Evolutionary conservation across 2,797 vertebrate species (phyloP).

Genomic region (Anguilla pacifica): DNA sequence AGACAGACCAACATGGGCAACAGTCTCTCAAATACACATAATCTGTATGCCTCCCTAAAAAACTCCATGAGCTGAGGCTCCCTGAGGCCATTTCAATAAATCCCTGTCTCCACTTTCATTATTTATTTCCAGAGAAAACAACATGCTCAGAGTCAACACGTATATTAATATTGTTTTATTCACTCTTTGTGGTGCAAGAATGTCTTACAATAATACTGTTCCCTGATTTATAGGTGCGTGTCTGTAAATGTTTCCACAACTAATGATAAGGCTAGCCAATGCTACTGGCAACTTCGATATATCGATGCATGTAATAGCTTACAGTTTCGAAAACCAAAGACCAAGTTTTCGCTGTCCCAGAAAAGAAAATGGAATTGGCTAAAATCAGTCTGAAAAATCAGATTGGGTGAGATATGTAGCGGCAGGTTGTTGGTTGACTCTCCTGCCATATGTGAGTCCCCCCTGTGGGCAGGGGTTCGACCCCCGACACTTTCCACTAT

Average conservation of each 20-base stretch:
- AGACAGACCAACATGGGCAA: not conserved
- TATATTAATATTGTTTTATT: not conserved
- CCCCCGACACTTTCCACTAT: too few relatives aligned
- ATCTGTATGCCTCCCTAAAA: not conserved
- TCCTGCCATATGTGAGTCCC: too few relatives aligned
- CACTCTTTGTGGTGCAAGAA: not conserved
- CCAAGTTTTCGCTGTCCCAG: not conserved
- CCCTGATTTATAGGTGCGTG: not conserved
- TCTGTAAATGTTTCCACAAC: not conserved
- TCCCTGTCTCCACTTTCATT: not conserved
- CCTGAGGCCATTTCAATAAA: not conserved
- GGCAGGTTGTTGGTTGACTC: too few relatives aligned
- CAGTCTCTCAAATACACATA: not conserved
- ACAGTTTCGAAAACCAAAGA: not conserved
- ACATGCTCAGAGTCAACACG: not conserved
- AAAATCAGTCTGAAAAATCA: not conserved
- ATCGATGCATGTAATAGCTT: not conserved
- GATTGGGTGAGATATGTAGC: not conserved
- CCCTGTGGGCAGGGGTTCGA: too few relatives aligned
- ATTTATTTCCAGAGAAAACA: not conserved
- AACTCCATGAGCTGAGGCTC: not conserved
- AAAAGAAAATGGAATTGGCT: not conserved
- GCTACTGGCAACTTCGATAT: not conserved
- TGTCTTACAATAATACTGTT: not conserved
- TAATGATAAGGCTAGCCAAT: not conserved